phyloP scores from a whole-genome alignment of 2,797 vertebrate genomes.

The Gallinago stenura region DNA sequence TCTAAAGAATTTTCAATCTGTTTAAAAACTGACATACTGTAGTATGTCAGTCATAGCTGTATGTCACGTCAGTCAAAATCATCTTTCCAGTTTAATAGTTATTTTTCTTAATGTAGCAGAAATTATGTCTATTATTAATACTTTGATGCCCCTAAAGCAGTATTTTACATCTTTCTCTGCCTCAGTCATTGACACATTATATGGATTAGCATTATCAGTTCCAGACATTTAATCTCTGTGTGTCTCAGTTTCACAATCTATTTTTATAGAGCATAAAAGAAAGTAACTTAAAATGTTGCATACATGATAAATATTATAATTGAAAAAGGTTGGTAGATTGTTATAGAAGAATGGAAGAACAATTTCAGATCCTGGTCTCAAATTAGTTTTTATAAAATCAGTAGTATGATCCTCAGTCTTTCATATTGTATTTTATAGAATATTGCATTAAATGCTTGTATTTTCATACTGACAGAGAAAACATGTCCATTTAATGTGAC shows the following conservation, averaged over 20 bases:
- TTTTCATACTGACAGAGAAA: background rate
- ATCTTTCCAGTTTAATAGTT: background rate
- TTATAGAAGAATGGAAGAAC: background rate
- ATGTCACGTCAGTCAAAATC: background rate
- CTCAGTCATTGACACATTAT: background rate
- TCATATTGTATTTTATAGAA: background rate
- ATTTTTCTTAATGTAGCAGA: background rate
- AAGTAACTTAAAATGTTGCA: background rate
- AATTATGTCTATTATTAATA: background rate
- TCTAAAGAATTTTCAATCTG: background rate
- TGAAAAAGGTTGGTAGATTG: background rate
- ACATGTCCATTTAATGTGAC: background rate
- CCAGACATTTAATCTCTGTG: background rate
- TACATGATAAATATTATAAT: background rate
- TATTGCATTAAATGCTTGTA: background rate
- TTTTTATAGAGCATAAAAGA: background rate
- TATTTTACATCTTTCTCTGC: background rate
- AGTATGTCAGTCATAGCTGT: background rate
- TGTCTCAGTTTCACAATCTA: background rate
- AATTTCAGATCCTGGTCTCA: background rate
- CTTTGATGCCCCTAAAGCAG: background rate
- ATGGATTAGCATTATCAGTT: background rate
- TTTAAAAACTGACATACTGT: background rate
- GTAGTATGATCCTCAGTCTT: background rate
- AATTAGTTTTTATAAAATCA: background rate